Evolutionary conservation across 2,888 invertebrate species (phyloP).

Genomic region (Caenorhabditis sp.): DNA sequence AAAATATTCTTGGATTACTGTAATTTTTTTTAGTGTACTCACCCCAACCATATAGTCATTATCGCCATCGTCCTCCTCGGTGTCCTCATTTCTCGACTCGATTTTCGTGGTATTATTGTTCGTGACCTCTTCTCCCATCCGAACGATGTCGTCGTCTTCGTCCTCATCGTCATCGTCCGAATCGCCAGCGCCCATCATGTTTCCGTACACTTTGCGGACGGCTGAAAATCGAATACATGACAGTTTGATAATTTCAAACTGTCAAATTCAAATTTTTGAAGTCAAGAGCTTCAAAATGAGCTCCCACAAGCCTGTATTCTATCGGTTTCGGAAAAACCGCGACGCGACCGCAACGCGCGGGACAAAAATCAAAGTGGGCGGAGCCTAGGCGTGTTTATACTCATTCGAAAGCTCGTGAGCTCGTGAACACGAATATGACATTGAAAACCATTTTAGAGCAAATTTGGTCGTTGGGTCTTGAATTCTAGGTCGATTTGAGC

Average conservation of each 20-base stretch:
- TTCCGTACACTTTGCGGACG: slow-evolving; percentile 75
- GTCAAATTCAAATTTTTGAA: neutral
- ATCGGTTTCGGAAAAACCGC: neutral
- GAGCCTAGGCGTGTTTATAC: neutral
- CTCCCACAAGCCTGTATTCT: neutral
- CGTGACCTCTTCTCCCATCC: slow-evolving; percentile 33
- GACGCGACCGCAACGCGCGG: neutral
- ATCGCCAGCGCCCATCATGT: slow-evolving; percentile 82
- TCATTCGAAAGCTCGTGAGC: slow-evolving; percentile 8
- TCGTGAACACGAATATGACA: neutral
- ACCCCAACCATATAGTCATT: slow-evolving; percentile 47
- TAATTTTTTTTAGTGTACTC: neutral
- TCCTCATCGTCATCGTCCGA: slow-evolving; percentile 56
- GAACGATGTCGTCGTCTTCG: slow-evolving; percentile 35
- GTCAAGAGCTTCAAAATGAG: slow-evolving; percentile 20
- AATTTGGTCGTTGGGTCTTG: too few species aligned
- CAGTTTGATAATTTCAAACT: too few species aligned
- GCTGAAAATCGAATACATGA: too few species aligned
- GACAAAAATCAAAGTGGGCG: neutral
- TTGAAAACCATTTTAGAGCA: neutral
- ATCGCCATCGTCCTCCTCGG: slow-evolving; percentile 18
- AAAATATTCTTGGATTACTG: slow-evolving; percentile 7
- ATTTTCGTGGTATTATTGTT: slow-evolving; percentile 6
- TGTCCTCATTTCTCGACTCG: neutral
- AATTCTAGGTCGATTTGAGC: too few species aligned